A percentile compares a stretch with the other conserved stretches of the same genome.
Conservation (phyloP, 2,888 invertebrate species). For the Epistrophella euchroma region DNA sequence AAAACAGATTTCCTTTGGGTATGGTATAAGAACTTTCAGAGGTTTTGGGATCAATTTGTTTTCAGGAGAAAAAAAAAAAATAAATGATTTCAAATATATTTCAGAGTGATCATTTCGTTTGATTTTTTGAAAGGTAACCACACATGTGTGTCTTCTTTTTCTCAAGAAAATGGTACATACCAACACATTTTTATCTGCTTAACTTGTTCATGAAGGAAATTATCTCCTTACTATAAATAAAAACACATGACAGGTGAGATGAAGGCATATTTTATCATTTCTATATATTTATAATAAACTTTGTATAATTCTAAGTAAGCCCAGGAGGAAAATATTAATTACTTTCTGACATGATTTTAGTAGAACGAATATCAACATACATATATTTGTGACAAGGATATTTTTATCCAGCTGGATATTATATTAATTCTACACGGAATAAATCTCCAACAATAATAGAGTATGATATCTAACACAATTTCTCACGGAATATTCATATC, state of each 20-base stretch:
- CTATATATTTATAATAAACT: background rate
- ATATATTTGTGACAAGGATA: background rate
- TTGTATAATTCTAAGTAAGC: background rate
- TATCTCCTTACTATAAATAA: background rate
- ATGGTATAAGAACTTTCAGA: background rate
- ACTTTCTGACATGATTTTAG: conserved; percentile 19
- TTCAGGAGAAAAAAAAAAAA: background rate
- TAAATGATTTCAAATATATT: background rate
- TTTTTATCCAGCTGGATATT: background rate
- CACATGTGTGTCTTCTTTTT: background rate
- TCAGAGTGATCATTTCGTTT: background rate
- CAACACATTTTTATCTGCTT: background rate
- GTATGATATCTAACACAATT: conserved; percentile 18
- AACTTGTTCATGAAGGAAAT: background rate
- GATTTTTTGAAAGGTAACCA: background rate
- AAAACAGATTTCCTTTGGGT: conserved; percentile 1
- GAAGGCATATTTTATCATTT: background rate
- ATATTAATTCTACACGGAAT: conserved; percentile 1
- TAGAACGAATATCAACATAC: background rate
- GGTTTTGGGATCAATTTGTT: background rate
- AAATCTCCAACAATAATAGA: conserved; percentile 10
- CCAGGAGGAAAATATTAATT: conserved; percentile 9
- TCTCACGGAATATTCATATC: conserved; percentile 32
- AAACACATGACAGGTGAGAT: background rate
- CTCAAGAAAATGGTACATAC: background rate